Evolutionary conservation across 1,140 invertebrate species (phyloP), one percentile per base, ranked within the genome.

Genomic region (Hestina assimilis): DNA sequence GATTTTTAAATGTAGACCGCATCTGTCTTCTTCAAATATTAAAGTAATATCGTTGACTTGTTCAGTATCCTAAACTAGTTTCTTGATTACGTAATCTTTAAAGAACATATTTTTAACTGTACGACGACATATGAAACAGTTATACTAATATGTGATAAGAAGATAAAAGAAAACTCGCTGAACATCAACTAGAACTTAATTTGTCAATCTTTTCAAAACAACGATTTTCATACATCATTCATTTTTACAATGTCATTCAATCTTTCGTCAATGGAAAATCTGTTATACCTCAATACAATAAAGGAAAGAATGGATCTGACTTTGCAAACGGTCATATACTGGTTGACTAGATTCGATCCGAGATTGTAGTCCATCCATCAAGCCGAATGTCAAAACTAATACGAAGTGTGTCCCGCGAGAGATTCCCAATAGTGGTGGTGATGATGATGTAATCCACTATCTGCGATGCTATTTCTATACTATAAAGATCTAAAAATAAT

Each of bases 311-410:
- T 38, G 1, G 41, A 51, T 58, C 51, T 50, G 47, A 48, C 43
- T 47, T 47, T 41, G 26, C 14, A 17, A 35, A 63, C 28, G 43
- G 54, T 56, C 75, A 75, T 69, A 79, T 83, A 81, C 77, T 77
- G 79, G 83, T 69, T 63, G 26, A 72, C 71, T 68, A 79, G 82
- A 84, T 86, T 73, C 70, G 66, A 68, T 67, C 67, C 70, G 80
- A 82, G 83, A 88, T 88, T 83, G 80, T 74, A 69, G 66, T 70
- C 66, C 80, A 88, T 88, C 85, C 70, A 88, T 88, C 85, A 86
- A 75, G 85, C 76, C 74, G 68, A 80, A 82, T 83, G 81, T 88
- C 85, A 88, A 86, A 88, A 85, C 85, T 88, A 88, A 88, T 88
- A 88, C 77, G 75, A 71, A 76, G 65, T 56, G 42, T 59, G 77